Base-by-base conservation (phyloP, 1,140 invertebrate species). In the silkworm (Bombyx mori) region DNA sequence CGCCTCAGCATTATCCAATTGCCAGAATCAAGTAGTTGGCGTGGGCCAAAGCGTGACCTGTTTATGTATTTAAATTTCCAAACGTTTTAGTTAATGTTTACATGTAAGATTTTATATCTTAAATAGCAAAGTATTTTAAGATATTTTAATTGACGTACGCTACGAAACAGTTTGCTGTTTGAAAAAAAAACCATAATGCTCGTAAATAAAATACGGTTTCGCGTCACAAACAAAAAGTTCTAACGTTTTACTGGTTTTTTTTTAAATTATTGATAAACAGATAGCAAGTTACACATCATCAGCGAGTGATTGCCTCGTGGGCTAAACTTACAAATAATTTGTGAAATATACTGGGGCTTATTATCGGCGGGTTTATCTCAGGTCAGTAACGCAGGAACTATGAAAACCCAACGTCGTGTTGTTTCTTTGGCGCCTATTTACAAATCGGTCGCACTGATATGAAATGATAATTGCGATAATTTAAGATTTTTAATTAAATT, bases 1-100 rank as follows among this genome's bases (percentile, higher is more conserved):
- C 77, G 78, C 63, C 64, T 64, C 64, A 69, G 67, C 75, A 86
- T 83, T 86, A 86, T 86, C 73, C 82, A 86, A 86, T 86, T 84
- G 79, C 58, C 63, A 66, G 65, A 78, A 71, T 71, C 71, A 84
- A 86, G 66, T 77, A 75, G 75, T 82, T 82, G 75, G 82, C 82
- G 82, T 86, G 79, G 81, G 82, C 82, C 68, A 71, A 65, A 76
- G 79, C 79, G 82, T 79, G 79, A 82, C 79, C 75, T 75, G 71
- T 61, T 68, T 73, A 69, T 68, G 59, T 74, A 75, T 84, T 78
- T 66, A 54, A 54, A 60, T 60, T 65, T 65, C 57, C 57, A 7
- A 35, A 35, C 26, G 26, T 35, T 35, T 18, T 18, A 18, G 12
- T 18, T 18, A 2, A 35, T 35, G 4, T 35, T 35, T 35, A 35